Conservation (phyloP, 2,888 invertebrate species). For the Eristalis pertinax region DNA sequence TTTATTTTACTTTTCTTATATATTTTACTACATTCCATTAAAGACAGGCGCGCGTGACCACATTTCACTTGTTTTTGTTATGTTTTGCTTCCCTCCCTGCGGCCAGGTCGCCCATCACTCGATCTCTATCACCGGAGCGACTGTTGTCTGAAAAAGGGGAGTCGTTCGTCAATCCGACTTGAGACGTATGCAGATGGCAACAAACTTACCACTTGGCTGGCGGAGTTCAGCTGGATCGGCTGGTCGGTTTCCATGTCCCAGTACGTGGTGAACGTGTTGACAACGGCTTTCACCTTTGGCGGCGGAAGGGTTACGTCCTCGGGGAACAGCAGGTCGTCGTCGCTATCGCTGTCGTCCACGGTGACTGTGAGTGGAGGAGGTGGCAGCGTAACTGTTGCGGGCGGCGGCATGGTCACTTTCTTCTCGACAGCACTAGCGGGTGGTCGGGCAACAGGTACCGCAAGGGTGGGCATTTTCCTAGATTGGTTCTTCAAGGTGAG, state of each 20-base stretch:
- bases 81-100: background rate
- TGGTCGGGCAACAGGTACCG: background rate
- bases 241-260: conserved; percentile 45
- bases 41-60: no score
- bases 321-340: conserved; percentile 44
- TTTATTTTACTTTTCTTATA: background rate
- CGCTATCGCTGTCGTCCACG: conserved; percentile 33
- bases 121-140: conserved; percentile 34
- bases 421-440: background rate
- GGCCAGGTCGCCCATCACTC: conserved; percentile 22
- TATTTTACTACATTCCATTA: background rate
- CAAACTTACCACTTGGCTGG: conserved; percentile 14
- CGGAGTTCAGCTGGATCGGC: conserved; percentile 29
- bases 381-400: background rate
- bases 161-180: background rate
- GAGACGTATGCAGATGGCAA: background rate
- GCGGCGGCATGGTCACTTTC: no score
- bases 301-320: conserved; percentile 24
- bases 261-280: conserved; percentile 55
- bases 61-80: no score
- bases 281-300: conserved; percentile 37
- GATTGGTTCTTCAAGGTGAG: background rate
- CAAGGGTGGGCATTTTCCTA: background rate
- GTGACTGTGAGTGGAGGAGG: background rate
- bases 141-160: background rate